Base-by-base conservation (phyloP, 2,113 vertebrate genomes). In the Delphinapterus leucas region DNA sequence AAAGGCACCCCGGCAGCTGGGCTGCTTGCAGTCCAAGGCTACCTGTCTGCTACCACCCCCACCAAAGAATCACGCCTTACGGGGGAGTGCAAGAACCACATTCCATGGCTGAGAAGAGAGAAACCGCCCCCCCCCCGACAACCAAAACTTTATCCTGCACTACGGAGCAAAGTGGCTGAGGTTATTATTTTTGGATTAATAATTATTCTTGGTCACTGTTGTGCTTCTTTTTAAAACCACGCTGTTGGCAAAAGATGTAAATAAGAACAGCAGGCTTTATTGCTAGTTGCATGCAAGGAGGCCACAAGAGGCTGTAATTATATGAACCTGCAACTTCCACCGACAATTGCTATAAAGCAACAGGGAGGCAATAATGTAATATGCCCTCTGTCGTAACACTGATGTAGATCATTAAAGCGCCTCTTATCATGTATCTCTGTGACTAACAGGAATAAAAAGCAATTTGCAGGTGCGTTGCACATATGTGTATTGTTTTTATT, bases 151-250 rank as follows among this genome's bases (percentile, higher is more conserved):
- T 94, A 81, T 74, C 91, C 58, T 86, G 76, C 8, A 36, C 44
- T 63, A 77, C 8, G 71, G 91, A 93, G 93, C 0, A 8, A 93
- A 70, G 90, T 84, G 95, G 86, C 41, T 33, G 74, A 98, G 95
- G 38, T 93, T 89, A 97, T 85, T 96, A 89, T 90, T 98, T 98
- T 97, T 98, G 96, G 87, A 98, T 97, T 98, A 98, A 96, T 79
- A 97, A 98, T 97, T 94, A 96, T 97, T 98, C 91, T 93, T 97
- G 95, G 80, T 92, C 86, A 97, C 85, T 60, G 49, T 82, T 68
- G 97, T 10, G 63, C 79, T 96, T 98, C 83, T 67, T 96, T 97
- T 95, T 95, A 77, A 95, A 87, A 96, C 15, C 63, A 73, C 90
- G 91, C 61, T 93, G 85, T 86, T 97, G 94, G 95, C 95, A 97